A percentile compares a stretch with the other conserved stretches of the same genome.
phyloP scores from a whole-genome alignment of 2,888 invertebrate species.

The Crossocerus cetratus region DNA sequence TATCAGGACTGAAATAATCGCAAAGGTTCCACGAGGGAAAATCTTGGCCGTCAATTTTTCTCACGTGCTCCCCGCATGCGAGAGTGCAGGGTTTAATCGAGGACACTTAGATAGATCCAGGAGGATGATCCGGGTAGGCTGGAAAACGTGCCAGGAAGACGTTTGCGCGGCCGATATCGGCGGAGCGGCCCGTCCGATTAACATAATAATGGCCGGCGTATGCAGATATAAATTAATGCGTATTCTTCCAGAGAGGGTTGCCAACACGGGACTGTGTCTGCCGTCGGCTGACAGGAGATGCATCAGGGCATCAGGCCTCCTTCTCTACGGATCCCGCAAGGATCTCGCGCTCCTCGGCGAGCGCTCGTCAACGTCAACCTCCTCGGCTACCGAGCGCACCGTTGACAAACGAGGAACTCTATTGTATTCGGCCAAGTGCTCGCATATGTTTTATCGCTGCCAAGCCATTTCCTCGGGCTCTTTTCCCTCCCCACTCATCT shows the following conservation, averaged over 20 bases:
- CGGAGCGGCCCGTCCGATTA: conserved; percentile 62
- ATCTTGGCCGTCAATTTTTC: conserved; percentile 66
- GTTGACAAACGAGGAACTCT: conserved; percentile 5
- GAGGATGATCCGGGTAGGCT: conserved; percentile 20
- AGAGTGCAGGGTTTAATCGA: conserved; percentile 65
- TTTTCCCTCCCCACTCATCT: too few species aligned
- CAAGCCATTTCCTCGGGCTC: too few species aligned
- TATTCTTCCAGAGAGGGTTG: conserved; percentile 73
- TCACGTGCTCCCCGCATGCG: conserved; percentile 65
- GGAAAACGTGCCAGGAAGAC: conserved; percentile 56
- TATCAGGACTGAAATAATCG: too few species aligned
- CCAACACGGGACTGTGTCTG: conserved; percentile 53
- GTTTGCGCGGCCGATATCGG: conserved; percentile 56
- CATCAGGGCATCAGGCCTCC: conserved; percentile 53
- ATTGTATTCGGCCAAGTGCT: conserved; percentile 9
- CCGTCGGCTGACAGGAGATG: conserved; percentile 63
- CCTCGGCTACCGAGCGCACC: not conserved
- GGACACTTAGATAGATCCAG: conserved; percentile 44
- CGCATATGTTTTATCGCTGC: conserved; percentile 12
- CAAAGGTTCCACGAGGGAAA: conserved; percentile 11
- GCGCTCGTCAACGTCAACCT: conserved; percentile 9
- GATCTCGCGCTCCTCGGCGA: conserved; percentile 20
- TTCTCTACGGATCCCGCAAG: conserved; percentile 32
- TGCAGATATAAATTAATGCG: conserved; percentile 77
- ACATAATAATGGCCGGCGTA: conserved; percentile 73